Conservation (phyloP, 2,888 invertebrate species). For the Dione juno region DNA sequence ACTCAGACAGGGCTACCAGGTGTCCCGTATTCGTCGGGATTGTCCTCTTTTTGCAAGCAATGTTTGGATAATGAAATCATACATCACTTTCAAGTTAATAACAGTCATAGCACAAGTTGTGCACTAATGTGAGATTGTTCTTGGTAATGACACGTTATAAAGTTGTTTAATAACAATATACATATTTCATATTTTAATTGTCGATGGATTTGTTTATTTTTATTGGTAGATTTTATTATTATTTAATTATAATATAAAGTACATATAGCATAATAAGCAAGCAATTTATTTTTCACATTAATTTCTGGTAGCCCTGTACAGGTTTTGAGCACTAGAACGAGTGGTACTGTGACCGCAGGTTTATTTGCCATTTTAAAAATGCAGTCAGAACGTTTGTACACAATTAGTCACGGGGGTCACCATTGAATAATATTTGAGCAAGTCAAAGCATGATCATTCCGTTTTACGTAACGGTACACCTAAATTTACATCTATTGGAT, state of each 20-base stretch:
- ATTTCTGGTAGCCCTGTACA: conserved; percentile 37
- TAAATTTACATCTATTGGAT: conserved; percentile 12
- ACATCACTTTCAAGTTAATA: conserved; percentile 3
- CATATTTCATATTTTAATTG: conserved; percentile 1
- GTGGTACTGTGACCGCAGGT: conserved; percentile 33
- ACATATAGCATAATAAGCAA: too few relatives aligned
- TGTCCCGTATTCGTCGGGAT: conserved; percentile 22
- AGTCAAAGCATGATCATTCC: conserved; percentile 4
- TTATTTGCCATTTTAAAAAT: conserved; percentile 44
- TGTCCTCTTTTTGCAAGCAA: conserved; percentile 27
- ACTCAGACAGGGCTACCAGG: conserved; percentile 38
- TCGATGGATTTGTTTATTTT: neutral
- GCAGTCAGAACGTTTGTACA: conserved; percentile 30
- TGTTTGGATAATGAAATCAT: conserved; percentile 23
- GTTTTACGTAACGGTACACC: conserved; percentile 3
- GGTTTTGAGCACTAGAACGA: conserved; percentile 42
- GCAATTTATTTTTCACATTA: too few relatives aligned
- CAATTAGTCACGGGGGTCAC: conserved; percentile 42
- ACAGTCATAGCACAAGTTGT: conserved; percentile 11
- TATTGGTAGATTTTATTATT: too few relatives aligned
- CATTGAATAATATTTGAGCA: conserved; percentile 18
- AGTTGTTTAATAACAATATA: neutral
- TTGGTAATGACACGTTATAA: neutral
- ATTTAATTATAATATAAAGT: too few relatives aligned
- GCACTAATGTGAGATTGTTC: neutral